Base-by-base conservation (phyloP, 1,140 invertebrate genomes). In the Drosophila nannoptera region DNA sequence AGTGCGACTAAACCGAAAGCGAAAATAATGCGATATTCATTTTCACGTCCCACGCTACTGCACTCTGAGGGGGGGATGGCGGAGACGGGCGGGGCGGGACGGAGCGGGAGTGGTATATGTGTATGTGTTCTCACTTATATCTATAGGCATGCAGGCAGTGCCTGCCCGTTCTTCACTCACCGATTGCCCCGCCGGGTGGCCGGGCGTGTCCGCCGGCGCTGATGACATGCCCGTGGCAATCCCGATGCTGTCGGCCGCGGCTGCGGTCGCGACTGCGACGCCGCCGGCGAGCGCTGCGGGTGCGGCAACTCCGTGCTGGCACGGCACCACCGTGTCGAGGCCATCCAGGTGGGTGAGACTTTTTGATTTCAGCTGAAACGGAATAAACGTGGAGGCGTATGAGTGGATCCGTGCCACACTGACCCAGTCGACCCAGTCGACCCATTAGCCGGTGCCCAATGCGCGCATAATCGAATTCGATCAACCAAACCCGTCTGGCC, bases 291-390 rank as follows among this genome's bases (percentile, higher is more conserved):
- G 31, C 11, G 56, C 7, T 38, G 49, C 46, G 43, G 70, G 50
- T 66, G 69, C 70, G 31, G 64, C 54, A 12, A 54, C 59, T 31
- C 65, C 75, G 35, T 81, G 88, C 33, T 87, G 86, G 73, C 88
- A 87, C 55, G 88, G 64, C 56, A 78, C 73, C 73, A 72, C 65
- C 35, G 88, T 75, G 59, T 89, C 75, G 49, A 89, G 73, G 72
- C 84, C 83, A 87, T 89, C 89, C 68, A 90, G 77, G 66, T 90
- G 87, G 38, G 88, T 90, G 50, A 90, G 81, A 69, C 89, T 90
- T 83, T 90, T 90, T 48, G 89, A 90, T 88, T 90, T 90, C 56
- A 90, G 62, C 89, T 90, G 74, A 38, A 83, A 88, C 54, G 53
- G 61, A 77, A 59, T 56, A 61, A 75, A 71, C 74, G 40, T 38